Base-by-base conservation (phyloP, 2,888 invertebrate species). In the Alviniconcha strummeri region DNA sequence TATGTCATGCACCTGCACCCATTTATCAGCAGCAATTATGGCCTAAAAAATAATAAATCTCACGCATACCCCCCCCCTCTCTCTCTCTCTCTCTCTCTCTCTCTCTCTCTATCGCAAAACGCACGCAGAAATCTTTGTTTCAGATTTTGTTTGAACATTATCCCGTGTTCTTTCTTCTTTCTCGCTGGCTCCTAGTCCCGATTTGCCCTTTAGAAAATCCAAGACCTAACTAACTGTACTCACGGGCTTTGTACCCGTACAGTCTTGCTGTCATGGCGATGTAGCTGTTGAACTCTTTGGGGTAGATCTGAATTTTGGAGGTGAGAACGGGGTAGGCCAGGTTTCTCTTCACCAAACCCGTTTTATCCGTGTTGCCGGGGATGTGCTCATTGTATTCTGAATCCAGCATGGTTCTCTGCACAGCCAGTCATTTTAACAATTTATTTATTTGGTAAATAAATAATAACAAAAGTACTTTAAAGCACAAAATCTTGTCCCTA, bases 201-300 rank as follows among this genome's bases (percentile, higher is more conserved):
- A 36, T 36, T 36, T 36, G 36, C 36, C 36, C 36, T 0, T 36
- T 36, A 36, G 36, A 36, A 36, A 36, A 36, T 36, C 36, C 36
- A 36, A 36, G 36, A 36, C 36, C 36, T 36, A 36, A 36, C 36
- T 36, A 36, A 60, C 60, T 11, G 4, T 60, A 77, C 84, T 57
- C 75, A 90, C 89, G 87, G 56, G 83, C 75, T 17, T 69, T 80
- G 79, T 89, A 89, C 80, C 89, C 90, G 75, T 85, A 85, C 9
- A 89, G 17, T 8, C 79, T 69, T 11, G 88, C 86, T 1, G 88
- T 81, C 84, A 90, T 74, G 80, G 87, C 87, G 13, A 89, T 86
- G 15, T 80, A 80, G 60, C 55, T 71, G 11, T 52, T 6, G 9
- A 71, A 52, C 80, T 81, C 88, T 5, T 80, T 57, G 0, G 88